A percentile compares a stretch with the other conserved stretches of the same genome.
phyloP scores from a whole-genome alignment of 2,888 invertebrate genomes.

The Lymantria dispar region DNA sequence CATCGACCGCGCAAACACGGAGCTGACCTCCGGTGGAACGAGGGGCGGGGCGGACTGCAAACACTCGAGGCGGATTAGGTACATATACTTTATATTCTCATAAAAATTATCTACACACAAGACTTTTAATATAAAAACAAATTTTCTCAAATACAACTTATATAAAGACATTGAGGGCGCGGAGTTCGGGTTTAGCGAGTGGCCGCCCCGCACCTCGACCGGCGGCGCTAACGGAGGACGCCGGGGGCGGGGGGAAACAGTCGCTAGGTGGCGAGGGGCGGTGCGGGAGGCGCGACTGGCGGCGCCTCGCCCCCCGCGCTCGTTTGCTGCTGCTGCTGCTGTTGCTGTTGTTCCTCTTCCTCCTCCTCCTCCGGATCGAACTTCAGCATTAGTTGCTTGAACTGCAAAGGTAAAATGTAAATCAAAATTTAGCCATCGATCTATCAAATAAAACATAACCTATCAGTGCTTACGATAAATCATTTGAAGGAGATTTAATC shows the following conservation, averaged over 20 bases:
- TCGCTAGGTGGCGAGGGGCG: constrained; percentile 22
- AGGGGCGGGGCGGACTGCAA: constrained; percentile 38
- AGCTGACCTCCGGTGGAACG: constrained; percentile 18
- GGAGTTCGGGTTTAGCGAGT: not conserved
- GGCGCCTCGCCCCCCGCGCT: constrained; percentile 33
- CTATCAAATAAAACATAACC: too few species aligned
- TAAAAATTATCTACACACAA: constrained; percentile 81
- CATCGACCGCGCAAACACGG: constrained; percentile 15
- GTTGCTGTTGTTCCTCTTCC: constrained; percentile 85
- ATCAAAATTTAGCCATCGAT: too few species aligned
- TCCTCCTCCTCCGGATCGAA: constrained; percentile 91
- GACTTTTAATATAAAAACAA: constrained; percentile 75
- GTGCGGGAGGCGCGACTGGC: constrained; percentile 43
- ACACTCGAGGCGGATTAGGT: constrained; percentile 66
- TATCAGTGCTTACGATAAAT: too few species aligned
- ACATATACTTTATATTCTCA: constrained; percentile 80
- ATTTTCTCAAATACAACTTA: constrained; percentile 71
- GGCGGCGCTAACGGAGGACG: constrained; percentile 9
- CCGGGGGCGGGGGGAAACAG: constrained; percentile 19
- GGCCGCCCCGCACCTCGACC: constrained; percentile 15
- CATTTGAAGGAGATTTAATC: too few species aligned
- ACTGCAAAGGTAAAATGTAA: constrained; percentile 65
- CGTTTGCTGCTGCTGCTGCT: constrained; percentile 53
- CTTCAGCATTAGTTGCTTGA: constrained; percentile 92
- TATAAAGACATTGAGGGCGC: constrained; percentile 35